Conservation (phyloP, 2,888 invertebrate genomes). For the Tubulanus polymorphus region DNA sequence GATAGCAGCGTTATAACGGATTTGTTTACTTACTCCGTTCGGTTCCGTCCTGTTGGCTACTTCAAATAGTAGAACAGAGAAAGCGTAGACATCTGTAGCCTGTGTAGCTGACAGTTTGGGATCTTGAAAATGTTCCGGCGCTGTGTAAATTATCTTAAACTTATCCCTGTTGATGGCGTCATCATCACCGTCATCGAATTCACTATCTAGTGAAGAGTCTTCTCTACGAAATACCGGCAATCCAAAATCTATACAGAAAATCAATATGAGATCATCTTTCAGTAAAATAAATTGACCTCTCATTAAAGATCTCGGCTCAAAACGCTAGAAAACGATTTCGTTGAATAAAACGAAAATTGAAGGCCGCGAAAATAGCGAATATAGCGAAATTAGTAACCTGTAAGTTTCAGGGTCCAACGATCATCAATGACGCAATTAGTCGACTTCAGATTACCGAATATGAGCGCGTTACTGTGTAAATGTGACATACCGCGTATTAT, state of each 20-base stretch:
- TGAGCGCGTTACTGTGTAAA: conserved; percentile 29
- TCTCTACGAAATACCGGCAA: too few species aligned
- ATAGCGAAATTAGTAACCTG: too few species aligned
- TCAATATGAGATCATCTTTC: too few species aligned
- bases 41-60: conserved; percentile 39
- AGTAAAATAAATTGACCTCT: too few species aligned
- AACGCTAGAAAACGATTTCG: too few species aligned
- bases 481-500: conserved; percentile 35
- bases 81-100: conserved; percentile 36
- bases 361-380: too few species aligned
- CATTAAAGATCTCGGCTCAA: too few species aligned
- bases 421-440: conserved; percentile 45
- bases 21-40: conserved; percentile 27
- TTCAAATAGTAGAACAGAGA: conserved; percentile 39
- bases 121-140: conserved; percentile 38
- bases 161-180: conserved; percentile 17
- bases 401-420: conserved; percentile 43
- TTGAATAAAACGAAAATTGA: too few species aligned
- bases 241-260: too few species aligned
- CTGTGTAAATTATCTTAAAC: conserved; percentile 27
- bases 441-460: conserved; percentile 35
- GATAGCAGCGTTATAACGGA: too few species aligned
- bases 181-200: conserved; percentile 15
- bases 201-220: too few species aligned
- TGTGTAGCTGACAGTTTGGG: conserved; percentile 13